phyloP scores from a whole-genome alignment of 1,140 invertebrate species.

The Triops longicaudatus region DNA sequence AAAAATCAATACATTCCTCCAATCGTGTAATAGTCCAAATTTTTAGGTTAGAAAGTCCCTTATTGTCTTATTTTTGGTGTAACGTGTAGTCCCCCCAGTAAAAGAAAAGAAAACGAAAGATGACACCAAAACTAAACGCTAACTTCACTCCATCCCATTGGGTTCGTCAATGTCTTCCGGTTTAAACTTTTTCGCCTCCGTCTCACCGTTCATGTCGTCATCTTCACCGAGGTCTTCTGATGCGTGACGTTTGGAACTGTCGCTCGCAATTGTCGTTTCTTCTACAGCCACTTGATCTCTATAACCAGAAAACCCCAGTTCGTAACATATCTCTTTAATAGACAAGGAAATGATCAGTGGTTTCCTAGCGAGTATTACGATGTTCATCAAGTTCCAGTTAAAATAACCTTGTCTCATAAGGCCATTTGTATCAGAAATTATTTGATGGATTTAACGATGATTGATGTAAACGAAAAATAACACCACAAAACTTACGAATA shows the following conservation, averaged over 20 bases:
- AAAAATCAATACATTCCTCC: background rate
- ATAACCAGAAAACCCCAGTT: background rate
- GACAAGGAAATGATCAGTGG: background rate
- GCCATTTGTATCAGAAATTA: too few relatives aligned
- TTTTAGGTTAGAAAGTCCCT: background rate
- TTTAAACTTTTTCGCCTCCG: background rate
- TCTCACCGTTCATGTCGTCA: background rate
- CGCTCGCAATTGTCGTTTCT: background rate
- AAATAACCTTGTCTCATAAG: too few relatives aligned
- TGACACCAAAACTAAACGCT: background rate
- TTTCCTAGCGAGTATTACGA: background rate
- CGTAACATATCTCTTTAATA: background rate
- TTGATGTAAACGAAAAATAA: background rate
- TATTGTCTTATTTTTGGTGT: background rate
- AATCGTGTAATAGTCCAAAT: background rate
- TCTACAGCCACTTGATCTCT: conserved; percentile 6
- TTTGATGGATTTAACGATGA: too few relatives aligned
- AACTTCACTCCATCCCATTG: background rate
- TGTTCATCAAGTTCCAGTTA: too few relatives aligned
- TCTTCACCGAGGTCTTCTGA: background rate
- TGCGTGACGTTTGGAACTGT: background rate
- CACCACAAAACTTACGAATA: background rate
- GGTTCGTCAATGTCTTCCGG: background rate
- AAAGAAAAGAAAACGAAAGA: background rate
- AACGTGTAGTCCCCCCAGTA: background rate